Evolutionary conservation across 2,113 vertebrate genomes (phyloP), one percentile per base, ranked within the genome.

Genomic region (Romanogobio albipinnatus): DNA sequence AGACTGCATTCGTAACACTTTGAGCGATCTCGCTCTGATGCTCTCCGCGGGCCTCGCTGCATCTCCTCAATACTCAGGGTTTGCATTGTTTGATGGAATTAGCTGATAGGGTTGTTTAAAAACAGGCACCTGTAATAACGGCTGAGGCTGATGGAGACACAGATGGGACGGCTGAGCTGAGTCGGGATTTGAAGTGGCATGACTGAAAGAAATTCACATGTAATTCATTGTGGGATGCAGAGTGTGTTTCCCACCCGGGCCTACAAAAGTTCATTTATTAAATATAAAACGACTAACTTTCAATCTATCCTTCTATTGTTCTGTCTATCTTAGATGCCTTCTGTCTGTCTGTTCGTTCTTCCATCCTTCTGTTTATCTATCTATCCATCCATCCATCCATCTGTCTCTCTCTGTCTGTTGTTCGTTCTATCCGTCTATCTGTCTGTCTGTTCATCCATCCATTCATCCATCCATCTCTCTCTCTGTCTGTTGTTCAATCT

Each of bases 1-100:
- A 61, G 81, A 70, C 61, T 22, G 77, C 75, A 88, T 85, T 86
- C 4, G 74, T 49, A 85, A 77, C 64, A 78, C 53, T 83, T 36
- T 73, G 8, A 45, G 19, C 70, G 64, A 77, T 77, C 71, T 62
- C 51, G 61, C 82, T 76, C 58, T 70, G 68, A 82, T 76, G 56
- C 43, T 79, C 39, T 75, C 68, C 4, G 29, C 3, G 13, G 73
- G 45, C 5, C 49, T 39, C 58, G 2, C 59, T 75, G 24, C 61
- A 43, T 51, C 45, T 76, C 39, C 36, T 81, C 76, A 75, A 1
- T 51, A 19, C 62, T 66, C 33, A 33, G 53, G 36, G 47, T 83
- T 75, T 64, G 58, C 22, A 8, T 62, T 51, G 71, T 43, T 64
- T 70, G 13, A 17, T 77, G 70, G 85, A 76, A 36, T 83, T 76